Evolutionary conservation across 2,113 vertebrate genomes (phyloP).

Genomic region (Ivindomyrus marchei): DNA sequence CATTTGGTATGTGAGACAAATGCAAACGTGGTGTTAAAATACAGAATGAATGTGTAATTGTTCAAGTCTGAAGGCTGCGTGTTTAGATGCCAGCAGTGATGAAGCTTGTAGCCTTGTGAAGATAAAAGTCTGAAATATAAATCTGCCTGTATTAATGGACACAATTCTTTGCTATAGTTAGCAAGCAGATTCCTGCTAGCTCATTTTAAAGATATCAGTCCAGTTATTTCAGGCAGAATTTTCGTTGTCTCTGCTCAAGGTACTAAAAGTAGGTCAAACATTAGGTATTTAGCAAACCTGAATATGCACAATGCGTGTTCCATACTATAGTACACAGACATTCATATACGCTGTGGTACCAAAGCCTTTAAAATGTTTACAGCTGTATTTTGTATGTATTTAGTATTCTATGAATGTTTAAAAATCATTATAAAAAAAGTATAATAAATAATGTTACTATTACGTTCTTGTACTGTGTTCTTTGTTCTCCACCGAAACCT

Average conservation of each 20-base stretch:
- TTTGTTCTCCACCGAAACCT: not conserved
- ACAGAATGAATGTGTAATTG: not conserved
- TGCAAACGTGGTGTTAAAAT: not conserved
- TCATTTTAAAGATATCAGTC: not conserved
- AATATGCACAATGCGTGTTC: conserved; percentile 17
- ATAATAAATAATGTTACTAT: conserved; percentile 28
- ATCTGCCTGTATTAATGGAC: not conserved
- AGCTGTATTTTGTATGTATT: conserved; percentile 61
- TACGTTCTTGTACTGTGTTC: not conserved
- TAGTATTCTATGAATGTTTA: conserved; percentile 49
- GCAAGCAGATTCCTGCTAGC: not conserved
- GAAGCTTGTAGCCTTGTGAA: not conserved
- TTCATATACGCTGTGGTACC: conserved; percentile 62
- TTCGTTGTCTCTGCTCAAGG: conserved; percentile 22
- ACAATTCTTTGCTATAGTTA: not conserved
- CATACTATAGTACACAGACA: conserved; percentile 33
- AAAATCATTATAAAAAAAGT: conserved; percentile 55
- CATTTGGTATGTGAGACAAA: not conserved
- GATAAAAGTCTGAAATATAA: not conserved
- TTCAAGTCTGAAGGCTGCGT: not conserved
- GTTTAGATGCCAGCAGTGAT: not conserved
- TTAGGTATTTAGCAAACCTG: conserved; percentile 32
- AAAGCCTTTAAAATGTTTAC: conserved; percentile 66
- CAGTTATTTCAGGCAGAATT: not conserved
- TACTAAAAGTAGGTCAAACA: conserved; percentile 28